Base-by-base conservation (phyloP, 2,797 vertebrate species). In the Morus bassanus region DNA sequence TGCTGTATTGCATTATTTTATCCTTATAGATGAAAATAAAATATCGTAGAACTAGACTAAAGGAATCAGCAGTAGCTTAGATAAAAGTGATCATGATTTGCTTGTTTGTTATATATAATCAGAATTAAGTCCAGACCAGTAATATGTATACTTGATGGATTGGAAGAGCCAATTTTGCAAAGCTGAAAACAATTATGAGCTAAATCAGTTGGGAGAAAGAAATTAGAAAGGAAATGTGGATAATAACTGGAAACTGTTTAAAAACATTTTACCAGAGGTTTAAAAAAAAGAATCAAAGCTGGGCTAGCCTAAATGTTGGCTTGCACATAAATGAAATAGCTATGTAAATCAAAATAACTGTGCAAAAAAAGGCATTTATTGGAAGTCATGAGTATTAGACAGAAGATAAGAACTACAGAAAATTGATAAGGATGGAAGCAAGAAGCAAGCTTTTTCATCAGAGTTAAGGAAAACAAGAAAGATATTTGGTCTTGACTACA, bases 161-260 rank as follows among this genome's bases (percentile, higher is more conserved):
- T 96, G 51, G 61, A 95, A 95, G 65, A 91, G 46, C 69, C 59
- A 95, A 18, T 93, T 94, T 93, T 73, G 59, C 89, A 95, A 95
- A 96, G 93, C 93, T 96, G 96, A 95, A 96, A 96, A 94, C 88
- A 91, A 95, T 96, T 95, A 96, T 46, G 30, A 85, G 64, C 72
- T 80, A 91, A 96, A 94, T 95, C 85, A 93, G 24, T 30, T 63
- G 69, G 39, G 85, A 96, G 73, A 97, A 91, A 95, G 68, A 96
- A 96, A 93, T 93, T 92, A 96, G 59, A 68, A 64, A 90, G 88
- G 82, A 97, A 95, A 95, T 90, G 69, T 95, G 88, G 69, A 93
- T 93, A 96, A 95, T 92, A 88, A 92, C 73, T 96, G 64, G 24
- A 91, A 95, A 96, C 68, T 72, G 85, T 78, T 93, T 89, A 41